Conservation (phyloP, 2,888 invertebrate genomes). For the Noctua pronuba region DNA sequence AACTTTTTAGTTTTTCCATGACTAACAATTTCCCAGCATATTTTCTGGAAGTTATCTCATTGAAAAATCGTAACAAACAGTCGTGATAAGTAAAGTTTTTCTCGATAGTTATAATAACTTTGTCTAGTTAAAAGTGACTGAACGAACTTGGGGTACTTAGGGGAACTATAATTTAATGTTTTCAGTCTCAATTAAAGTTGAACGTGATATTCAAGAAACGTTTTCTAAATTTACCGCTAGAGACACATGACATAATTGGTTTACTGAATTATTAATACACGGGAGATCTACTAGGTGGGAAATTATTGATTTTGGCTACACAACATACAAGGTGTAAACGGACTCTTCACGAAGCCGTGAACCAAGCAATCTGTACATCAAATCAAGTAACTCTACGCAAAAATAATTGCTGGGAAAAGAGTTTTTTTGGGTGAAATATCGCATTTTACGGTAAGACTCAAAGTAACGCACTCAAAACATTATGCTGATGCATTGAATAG, state of each 20-base stretch:
- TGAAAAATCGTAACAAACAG: conserved; percentile 25
- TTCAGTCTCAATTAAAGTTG: conserved; percentile 28
- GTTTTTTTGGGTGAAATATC: too few relatives aligned
- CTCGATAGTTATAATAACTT: conserved; percentile 17
- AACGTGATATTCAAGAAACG: conserved; percentile 18
- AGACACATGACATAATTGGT: conserved; percentile 21
- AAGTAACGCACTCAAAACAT: too few relatives aligned
- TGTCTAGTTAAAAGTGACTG: conserved; percentile 11
- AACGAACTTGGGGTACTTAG: conserved; percentile 3
- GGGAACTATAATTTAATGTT: conserved; percentile 9
- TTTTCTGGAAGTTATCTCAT: conserved; percentile 5
- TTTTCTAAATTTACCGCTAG: conserved; percentile 26
- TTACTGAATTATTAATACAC: conserved; percentile 41
- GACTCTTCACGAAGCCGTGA: neutral
- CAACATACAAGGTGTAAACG: neutral
- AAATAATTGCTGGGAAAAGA: too few relatives aligned
- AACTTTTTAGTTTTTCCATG: conserved; percentile 3
- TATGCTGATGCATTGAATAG: too few relatives aligned
- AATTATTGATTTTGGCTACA: neutral
- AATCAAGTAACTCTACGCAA: too few relatives aligned
- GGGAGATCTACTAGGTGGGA: neutral
- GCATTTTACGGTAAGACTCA: too few relatives aligned
- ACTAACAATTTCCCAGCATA: neutral
- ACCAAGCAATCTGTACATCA: too few relatives aligned
- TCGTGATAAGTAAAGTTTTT: neutral